Percentiles rank a stretch among this genome's conserved stretches.
These are phyloP conservation scores for Cactoblastis cactorum DNA, from an alignment of 2,888 invertebrate species.

Conservation along the genomic window DNA sequence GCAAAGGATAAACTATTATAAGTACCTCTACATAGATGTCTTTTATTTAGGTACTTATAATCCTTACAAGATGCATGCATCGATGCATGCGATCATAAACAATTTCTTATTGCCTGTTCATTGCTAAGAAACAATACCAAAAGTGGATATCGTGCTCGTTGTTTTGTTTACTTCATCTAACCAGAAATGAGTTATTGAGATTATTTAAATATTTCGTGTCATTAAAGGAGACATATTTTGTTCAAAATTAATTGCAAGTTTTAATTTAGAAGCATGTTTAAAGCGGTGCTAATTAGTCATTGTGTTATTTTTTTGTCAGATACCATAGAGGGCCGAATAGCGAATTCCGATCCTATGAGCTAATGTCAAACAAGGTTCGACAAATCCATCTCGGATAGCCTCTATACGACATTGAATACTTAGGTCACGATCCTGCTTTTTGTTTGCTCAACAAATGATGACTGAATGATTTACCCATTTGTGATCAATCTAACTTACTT, in stretches of 20 bases:
- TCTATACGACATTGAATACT: conserved; percentile 29
- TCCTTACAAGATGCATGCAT: no score
- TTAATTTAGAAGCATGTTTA: neutral
- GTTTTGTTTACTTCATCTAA: neutral
- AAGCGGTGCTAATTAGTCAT: conserved; percentile 4
- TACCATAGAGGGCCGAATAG: conserved; percentile 32
- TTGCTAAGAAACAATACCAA: neutral
- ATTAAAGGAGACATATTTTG: neutral
- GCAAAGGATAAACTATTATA: no score
- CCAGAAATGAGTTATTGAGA: neutral
- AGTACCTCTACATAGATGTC: no score
- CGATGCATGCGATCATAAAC: no score
- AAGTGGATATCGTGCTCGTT: neutral
- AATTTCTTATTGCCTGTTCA: neutral
- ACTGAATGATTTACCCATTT: conserved; percentile 5
- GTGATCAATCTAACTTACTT: conserved; percentile 1
- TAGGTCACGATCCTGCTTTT: conserved; percentile 26
- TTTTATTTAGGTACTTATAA: no score
- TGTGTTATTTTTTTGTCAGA: conserved; percentile 3
- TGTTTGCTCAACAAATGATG: conserved; percentile 6
- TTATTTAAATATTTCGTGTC: conserved; percentile 3
- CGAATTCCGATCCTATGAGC: conserved; percentile 41
- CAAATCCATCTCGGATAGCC: conserved; percentile 20
- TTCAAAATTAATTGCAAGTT: neutral
- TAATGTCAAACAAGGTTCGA: conserved; percentile 33